Evolutionary conservation across 2,113 vertebrate species (phyloP).

Genomic region (Malurus alboscapulatus): DNA sequence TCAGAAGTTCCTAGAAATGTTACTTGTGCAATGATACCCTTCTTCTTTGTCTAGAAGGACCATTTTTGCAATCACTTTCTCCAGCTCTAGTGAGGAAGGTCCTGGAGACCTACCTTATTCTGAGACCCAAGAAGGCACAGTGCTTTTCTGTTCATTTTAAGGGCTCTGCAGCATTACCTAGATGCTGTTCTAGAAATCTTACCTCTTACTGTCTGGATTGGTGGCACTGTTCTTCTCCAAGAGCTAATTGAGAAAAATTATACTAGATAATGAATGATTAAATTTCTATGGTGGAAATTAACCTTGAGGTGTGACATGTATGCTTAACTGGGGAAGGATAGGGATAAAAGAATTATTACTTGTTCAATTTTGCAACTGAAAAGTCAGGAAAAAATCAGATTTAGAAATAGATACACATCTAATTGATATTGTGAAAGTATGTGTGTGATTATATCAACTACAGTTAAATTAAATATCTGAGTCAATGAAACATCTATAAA

Average conservation of each 20-base stretch:
- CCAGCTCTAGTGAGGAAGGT: neutral
- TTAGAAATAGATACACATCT: neutral
- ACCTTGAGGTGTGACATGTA: neutral
- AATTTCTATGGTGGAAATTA: neutral
- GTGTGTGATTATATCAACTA: neutral
- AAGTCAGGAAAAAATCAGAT: neutral
- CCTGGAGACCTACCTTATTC: neutral
- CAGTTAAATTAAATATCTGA: neutral
- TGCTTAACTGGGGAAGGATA: neutral
- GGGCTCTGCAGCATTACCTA: neutral
- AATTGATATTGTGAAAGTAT: neutral
- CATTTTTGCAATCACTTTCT: neutral
- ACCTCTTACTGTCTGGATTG: neutral
- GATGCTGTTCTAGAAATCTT: neutral
- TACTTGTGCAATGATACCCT: neutral
- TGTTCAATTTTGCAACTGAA: neutral
- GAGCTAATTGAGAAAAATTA: neutral
- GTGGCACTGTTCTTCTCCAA: neutral
- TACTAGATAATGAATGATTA: neutral
- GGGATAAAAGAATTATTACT: neutral
- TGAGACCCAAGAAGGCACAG: neutral
- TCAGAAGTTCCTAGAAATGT: neutral
- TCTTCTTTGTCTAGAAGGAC: neutral
- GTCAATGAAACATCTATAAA: neutral
- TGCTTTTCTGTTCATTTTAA: neutral